Evolutionary conservation across 2,888 invertebrate genomes (phyloP).

Genomic region (Norana najaformis): DNA sequence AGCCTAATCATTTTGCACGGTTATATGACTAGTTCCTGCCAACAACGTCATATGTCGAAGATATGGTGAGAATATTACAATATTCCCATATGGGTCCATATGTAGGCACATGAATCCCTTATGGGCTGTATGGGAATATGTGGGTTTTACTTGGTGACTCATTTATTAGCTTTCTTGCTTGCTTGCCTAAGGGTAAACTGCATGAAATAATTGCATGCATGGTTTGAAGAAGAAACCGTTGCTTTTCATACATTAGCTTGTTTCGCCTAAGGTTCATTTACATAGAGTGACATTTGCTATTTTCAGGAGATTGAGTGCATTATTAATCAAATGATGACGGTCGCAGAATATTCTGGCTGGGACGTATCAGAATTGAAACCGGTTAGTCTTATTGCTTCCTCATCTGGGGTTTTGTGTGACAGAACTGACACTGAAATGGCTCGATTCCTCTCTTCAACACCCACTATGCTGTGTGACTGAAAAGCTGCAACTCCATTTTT

Average conservation of each 20-base stretch:
- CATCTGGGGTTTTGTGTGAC: background rate
- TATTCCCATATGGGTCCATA: too few relatives aligned
- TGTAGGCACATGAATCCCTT: too few relatives aligned
- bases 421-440: background rate
- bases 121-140: too few relatives aligned
- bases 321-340: slow-evolving; percentile 98
- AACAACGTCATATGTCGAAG: too few relatives aligned
- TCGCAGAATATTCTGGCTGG: slow-evolving; percentile 96
- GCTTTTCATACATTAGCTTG: background rate
- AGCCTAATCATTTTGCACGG: background rate
- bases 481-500: background rate
- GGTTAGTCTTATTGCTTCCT: slow-evolving; percentile 66
- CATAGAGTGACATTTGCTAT: background rate
- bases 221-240: background rate
- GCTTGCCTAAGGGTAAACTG: background rate
- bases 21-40: too few relatives aligned
- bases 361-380: slow-evolving; percentile 94
- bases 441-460: background rate
- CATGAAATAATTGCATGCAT: background rate
- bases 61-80: too few relatives aligned
- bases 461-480: background rate
- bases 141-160: too few relatives aligned
- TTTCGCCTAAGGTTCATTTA: background rate
- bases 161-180: too few relatives aligned
- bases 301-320: slow-evolving; percentile 86